Conservation (phyloP, 2,113 vertebrate species). For the Martes martes region DNA sequence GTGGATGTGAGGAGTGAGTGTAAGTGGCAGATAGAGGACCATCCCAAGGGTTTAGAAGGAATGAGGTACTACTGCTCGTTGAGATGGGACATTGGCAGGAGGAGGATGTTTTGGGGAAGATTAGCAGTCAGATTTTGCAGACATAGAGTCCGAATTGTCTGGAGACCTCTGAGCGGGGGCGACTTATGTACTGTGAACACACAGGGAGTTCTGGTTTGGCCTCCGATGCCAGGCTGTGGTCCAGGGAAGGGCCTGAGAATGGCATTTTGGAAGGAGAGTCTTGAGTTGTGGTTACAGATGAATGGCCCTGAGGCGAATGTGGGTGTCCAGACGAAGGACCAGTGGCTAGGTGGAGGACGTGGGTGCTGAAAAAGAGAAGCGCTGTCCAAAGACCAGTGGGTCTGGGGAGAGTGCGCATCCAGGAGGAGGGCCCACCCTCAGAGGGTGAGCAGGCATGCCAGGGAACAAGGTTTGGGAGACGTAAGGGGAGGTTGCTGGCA, state of each 20-base stretch:
- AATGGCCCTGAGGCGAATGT: not conserved
- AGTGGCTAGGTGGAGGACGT: not conserved
- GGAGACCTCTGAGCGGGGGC: not conserved
- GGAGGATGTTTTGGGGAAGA: not conserved
- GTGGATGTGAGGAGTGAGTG: not conserved
- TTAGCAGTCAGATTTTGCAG: not conserved
- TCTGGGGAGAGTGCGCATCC: not conserved
- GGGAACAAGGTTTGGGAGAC: not conserved
- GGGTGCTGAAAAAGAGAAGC: not conserved
- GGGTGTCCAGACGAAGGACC: not conserved
- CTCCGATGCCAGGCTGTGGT: not conserved
- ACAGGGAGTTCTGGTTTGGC: not conserved
- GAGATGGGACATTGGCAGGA: not conserved
- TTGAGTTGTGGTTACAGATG: not conserved
- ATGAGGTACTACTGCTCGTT: not conserved
- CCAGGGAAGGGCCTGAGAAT: not conserved
- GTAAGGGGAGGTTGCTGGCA: not conserved
- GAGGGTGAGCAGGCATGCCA: not conserved
- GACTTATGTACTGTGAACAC: not conserved
- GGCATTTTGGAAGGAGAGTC: not conserved
- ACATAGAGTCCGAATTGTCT: not conserved
- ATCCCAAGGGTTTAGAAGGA: not conserved
- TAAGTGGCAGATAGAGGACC: not conserved
- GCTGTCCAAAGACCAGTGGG: not conserved
- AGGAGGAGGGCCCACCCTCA: not conserved